Base-by-base conservation (phyloP, 2,888 invertebrate species). In the Philhelius pedissequus region DNA sequence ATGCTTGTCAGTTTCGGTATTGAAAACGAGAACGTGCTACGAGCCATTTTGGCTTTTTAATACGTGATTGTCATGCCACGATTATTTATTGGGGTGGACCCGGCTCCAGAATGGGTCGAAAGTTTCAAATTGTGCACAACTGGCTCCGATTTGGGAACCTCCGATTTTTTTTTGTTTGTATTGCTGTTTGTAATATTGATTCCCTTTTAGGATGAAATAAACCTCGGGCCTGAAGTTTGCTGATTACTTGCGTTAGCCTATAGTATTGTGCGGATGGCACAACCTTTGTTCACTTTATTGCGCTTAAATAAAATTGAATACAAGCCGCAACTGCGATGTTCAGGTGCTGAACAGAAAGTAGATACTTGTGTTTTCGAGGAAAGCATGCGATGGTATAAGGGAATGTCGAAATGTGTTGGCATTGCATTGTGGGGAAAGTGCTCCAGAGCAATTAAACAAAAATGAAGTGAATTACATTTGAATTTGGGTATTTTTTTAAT, bases 21-120 rank as follows among this genome's bases (percentile, higher is more conserved):
- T 80, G 80, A 80, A 80, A 80, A 84, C 66, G 71, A 38, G 48
- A 80, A 84, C 84, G 84, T 84, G 84, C 80, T 68, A 76, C 20
- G 48, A 76, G 66, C 75, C 79, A 71, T 84, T 84, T 84, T 80
- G 84, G 80, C 80, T 84, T 84, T 84, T 84, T 84, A 84, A 80
- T 80, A 84, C 84, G 84, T 84, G 84, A 84, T 84, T 80, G 84
- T 71, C 79, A 84, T 84, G 84, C 84, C 84, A 80, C 84, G 68
- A 84, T 84, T 84, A 84, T 84, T 80, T 84, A 84, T 84, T 80
- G 76, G 60, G 22, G 20, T 76, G 38, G 56, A 74, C 62, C 22
- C 32, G 66, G 38, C 40, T 50, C 60, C 60, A 27, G 69, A 62
- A 76, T 54, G 71, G 68, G 60, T 40, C 60, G 71, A 60, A 70